Base-by-base conservation (phyloP, 2,888 invertebrate species). In the Pocota personata region DNA sequence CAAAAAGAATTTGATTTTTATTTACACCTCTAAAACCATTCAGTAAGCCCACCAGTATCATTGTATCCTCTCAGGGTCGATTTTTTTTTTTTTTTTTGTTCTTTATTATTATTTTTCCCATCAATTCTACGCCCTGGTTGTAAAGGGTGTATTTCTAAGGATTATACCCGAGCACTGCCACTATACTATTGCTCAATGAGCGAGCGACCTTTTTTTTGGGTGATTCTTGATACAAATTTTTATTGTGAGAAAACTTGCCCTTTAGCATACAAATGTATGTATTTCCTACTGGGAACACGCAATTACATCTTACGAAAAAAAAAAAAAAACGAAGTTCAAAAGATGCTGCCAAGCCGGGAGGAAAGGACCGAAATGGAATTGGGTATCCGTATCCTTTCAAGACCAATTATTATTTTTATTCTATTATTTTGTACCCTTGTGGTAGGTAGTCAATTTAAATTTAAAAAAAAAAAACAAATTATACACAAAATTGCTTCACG, bases 161-260 rank as follows among this genome's bases (percentile, higher is more conserved):
- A 21, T 50, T 24, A 50, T 8, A 50, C 24, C 24, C 10, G 4
- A 50, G 24, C 27, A 52, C 52, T 30, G 14, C 19, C 12, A 21
- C 48, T 40, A 48, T 8, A 48, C 21, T n/a, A 16, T 19, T 46
- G 46, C 43, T 43, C 43, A 43, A 43, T 16, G 37, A 37, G 37
- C n/a, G 37, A 7, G 43, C 21, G 48, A 48, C 48, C 48, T 21
- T 48, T 52, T 27, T 52, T 52, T 52, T 50, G 27, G 50, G 27
- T 24, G 52, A 52, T 52, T 52, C 14, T 30, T 52, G 14, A 24
- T 52, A 52, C 52, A 30, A 52, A 52, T 52, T 52, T 52, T 52
- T 52, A 52, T 52, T 52, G 52, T 21, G 48, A 4, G 21, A 43
- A 48, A 48, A 21, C 48, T 21, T 48, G 48, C 21, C 48, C 48